Base-by-base conservation (phyloP, 2,113 vertebrate species). In the Melanocharis versteri region DNA sequence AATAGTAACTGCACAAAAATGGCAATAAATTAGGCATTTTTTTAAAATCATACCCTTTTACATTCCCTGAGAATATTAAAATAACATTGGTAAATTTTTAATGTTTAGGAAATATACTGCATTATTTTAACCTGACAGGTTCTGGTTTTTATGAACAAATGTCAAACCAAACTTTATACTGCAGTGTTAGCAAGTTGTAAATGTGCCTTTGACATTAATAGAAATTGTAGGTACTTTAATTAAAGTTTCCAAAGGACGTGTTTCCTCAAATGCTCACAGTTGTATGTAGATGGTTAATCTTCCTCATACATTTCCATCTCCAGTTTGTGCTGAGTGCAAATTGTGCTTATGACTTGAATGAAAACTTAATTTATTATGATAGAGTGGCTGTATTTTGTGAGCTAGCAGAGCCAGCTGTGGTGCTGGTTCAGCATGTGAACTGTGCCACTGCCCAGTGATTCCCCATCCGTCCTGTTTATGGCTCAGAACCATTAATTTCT, bases 101-200 rank as follows among this genome's bases (percentile, higher is more conserved):
- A 78, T 85, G 45, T 83, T 65, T 80, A 23, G 62, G 33, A 90
- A 87, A 35, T 94, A 80, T 73, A 90, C 83, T 80, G 51, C 35
- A 24, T 92, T 84, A 45, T 88, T 94, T 93, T 96, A 95, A 70
- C 30, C 37, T 76, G 84, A 57, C 77, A 68, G 11, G 13, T 66
- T 87, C 54, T 88, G 28, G 18, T 26, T 93, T 93, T 89, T 76
- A 87, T 79, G 81, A 89, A 50, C 9, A 91, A 89, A 85, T 89
- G 65, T 89, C 58, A 60, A 90, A 89, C 13, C 20, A 35, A 61
- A 80, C 7, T 89, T 92, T 83, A 64, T 62, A 27, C 20, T 83
- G 50, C 1, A 0, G n/a, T 4, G 3, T 73, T 94, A 78, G 54
- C 33, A 73, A 84, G 77, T 51, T 82, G 61, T 87, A 82, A 91